Base-by-base conservation (phyloP, 2,888 invertebrate species). In the Chrysomela aeneicollis region DNA sequence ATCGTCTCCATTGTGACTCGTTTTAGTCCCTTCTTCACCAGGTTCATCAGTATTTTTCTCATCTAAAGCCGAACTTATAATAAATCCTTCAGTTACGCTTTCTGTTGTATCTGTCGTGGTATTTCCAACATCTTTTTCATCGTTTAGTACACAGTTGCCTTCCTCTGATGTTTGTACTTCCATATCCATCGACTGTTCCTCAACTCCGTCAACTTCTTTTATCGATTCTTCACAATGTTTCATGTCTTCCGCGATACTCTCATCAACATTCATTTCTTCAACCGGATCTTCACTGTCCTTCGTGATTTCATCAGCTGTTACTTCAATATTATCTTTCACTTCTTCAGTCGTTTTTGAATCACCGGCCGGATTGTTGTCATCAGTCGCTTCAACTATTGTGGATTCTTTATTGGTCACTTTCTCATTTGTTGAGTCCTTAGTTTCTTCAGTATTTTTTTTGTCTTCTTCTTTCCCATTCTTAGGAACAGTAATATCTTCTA, bases 241-340 rank as follows among this genome's bases (percentile, higher is more conserved):
- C 10, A 10, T 2, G 10, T 35, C 32, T 35, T 35, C n/a, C n/a
- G n/a, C n/a, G n/a, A n/a, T n/a, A n/a, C 6, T 6, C 26, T 26
- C 26, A 35, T 35, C 32, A 35, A 35, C 32, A 9, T 35, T 35
- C 10, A 10, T n/a, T 19, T 42, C 47, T 53, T 54, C 19, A 10
- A 18, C 12, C 6, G 26, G 6, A 5, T 26, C 26, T 42, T 52
- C 37, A 26, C 54, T 30, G 18, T 58, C 80, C 82, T 17, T n/a
- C n/a, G n/a, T n/a, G n/a, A n/a, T n/a, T n/a, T n/a, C n/a, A n/a
- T n/a, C n/a, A n/a, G n/a, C n/a, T n/a, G n/a, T n/a, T n/a, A n/a
- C n/a, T n/a, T n/a, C n/a, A n/a, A n/a, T n/a, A n/a, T n/a, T n/a
- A n/a, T n/a, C n/a, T n/a, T n/a, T n/a, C n/a, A n/a, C n/a, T n/a